These are phyloP conservation scores for Micrastur ruficollis DNA, from an alignment of 2,797 vertebrate species.

Conservation along the genomic window DNA sequence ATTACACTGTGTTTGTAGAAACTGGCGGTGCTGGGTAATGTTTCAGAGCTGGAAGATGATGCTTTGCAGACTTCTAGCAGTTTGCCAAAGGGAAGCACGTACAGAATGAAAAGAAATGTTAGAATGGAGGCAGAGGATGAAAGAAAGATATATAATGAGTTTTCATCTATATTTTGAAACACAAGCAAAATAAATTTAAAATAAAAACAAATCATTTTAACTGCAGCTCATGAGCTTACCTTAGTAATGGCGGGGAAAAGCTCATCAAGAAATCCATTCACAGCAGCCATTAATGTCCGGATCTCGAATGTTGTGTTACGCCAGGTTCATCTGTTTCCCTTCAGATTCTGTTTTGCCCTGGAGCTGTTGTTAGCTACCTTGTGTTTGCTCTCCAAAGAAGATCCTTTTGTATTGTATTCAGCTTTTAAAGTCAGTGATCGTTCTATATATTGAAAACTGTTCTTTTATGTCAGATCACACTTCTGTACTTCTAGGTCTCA, in stretches of 20 bases:
- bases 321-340: conserved; percentile 36
- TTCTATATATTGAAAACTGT: background rate
- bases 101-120: background rate
- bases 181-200: background rate
- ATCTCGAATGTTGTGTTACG: background rate
- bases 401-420: background rate
- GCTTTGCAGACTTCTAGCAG: conserved; percentile 30
- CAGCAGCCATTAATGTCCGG: background rate
- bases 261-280: background rate
- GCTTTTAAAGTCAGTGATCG: background rate
- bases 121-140: background rate
- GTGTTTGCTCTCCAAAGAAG: conserved; percentile 15
- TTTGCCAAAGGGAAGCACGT: background rate
- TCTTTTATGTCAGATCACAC: background rate
- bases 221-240: background rate
- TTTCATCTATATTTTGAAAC: background rate
- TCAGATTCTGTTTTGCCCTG: background rate
- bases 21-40: background rate
- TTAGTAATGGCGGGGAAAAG: conserved; percentile 2
- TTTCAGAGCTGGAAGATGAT: background rate
- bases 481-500: conserved; percentile 79
- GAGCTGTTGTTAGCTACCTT: conserved; percentile 17
- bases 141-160: background rate
- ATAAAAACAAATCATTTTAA: background rate
- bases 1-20: background rate